These are phyloP conservation scores for Myotis myotis DNA, from an alignment of 2,797 vertebrate species.

Conservation along the genomic window DNA sequence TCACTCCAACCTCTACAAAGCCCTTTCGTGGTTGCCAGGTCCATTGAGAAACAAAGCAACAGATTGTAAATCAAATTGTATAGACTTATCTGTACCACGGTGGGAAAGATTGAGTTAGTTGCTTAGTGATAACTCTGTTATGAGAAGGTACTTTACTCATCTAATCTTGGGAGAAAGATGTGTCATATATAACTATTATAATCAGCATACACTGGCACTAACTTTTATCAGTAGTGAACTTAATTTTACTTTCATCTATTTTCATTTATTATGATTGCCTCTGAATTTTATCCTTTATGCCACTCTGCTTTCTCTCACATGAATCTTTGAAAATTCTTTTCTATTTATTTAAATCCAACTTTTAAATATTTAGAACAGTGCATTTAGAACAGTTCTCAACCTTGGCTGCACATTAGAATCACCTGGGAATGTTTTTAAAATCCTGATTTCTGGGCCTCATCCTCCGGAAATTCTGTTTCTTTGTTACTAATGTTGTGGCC, in stretches of 20 bases:
- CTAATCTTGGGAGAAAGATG: background rate
- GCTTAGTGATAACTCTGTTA: background rate
- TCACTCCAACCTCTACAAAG: background rate
- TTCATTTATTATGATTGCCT: conserved; percentile 24
- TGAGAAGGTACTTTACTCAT: background rate
- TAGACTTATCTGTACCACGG: background rate
- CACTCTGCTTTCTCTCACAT: background rate
- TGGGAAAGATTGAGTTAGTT: conserved; percentile 9
- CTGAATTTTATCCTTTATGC: background rate
- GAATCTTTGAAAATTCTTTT: background rate
- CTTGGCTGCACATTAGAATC: no score
- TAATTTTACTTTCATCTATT: background rate
- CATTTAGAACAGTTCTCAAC: no score
- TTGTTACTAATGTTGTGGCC: no score
- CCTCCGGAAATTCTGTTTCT: no score
- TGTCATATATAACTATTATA: background rate
- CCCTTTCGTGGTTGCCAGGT: background rate
- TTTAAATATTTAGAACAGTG: background rate
- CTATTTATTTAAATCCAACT: background rate
- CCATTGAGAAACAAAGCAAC: background rate
- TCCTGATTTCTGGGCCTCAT: no score
- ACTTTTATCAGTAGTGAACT: background rate
- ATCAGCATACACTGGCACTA: background rate
- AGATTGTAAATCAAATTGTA: background rate
- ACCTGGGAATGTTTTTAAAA: no score